Base-by-base conservation (phyloP, 2,113 vertebrate species). In the Tachycineta bicolor region DNA sequence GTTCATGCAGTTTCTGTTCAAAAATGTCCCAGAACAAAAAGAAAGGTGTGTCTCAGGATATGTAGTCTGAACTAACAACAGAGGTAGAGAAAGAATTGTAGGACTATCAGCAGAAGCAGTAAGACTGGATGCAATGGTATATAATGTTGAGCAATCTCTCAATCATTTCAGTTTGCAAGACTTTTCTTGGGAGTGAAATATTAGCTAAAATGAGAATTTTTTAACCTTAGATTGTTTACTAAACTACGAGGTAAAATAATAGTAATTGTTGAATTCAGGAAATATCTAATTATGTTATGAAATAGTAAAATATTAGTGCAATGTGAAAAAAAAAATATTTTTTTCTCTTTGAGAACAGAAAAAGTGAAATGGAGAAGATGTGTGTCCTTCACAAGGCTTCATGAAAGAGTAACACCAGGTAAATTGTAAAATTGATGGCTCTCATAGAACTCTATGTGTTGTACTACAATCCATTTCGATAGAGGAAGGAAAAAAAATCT, bases 1-100 rank as follows among this genome's bases (percentile, higher is more conserved):
- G 12, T 64, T 59, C 15, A 33, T 58, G 23, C 0, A 1, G 22
- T 63, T 68, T 78, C 15, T 1, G 2, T 31, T 14, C n/a, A 68
- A 74, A 86, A 82, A 47, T 28, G 9, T 47, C 31, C 8, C 4
- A 68, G 11, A 37, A 67, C 11, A 46, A 65, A 80, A 77, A 60
- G 11, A 47, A 67, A 47, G 1, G 4, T 21, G 5, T 41, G 8
- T 17, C 58, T 67, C 28, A 41, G 29, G 7, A 19, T 62, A 11
- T 43, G 21, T 10, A 59, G 33, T 22, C 37, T 37, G 22, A 86
- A 63, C 4, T 34, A 56, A 67, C 47, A 52, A 63, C 33, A 41
- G 20, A 63, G 10, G 5, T 20, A 77, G 16, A 43, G 12, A 53
- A 37, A 37, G 37, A 37, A 37, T 18, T 68, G 11, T 2, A 16